Evolutionary conservation across 2,797 vertebrate genomes (phyloP).

Genomic region (Coilia nasus): DNA sequence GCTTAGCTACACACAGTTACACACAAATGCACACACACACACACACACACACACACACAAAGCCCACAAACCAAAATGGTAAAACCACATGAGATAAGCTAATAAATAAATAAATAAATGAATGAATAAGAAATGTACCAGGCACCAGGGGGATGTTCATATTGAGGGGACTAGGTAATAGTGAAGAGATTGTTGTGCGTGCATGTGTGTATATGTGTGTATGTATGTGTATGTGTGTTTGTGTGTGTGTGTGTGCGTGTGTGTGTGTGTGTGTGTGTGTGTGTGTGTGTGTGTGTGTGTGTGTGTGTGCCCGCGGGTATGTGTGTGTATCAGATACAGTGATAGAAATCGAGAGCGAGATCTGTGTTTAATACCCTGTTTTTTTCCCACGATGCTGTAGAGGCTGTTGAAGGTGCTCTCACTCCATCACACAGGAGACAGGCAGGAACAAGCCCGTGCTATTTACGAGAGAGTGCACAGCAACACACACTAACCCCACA

Average conservation of each 20-base stretch:
- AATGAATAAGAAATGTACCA: slow-evolving; percentile 2
- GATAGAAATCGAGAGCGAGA: background rate
- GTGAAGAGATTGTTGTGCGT: background rate
- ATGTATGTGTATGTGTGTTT: background rate
- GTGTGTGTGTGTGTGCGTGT: background rate
- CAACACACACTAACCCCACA: background rate
- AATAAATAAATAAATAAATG: slow-evolving; percentile 18
- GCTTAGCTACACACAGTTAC: background rate
- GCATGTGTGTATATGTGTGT: background rate
- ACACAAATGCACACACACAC: slow-evolving; percentile 13
- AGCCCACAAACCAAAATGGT: slow-evolving; percentile 10
- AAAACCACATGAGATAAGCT: slow-evolving; percentile 9
- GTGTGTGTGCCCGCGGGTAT: background rate
- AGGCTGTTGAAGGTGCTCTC: slow-evolving; percentile 9
- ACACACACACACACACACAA: background rate
- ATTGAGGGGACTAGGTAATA: background rate
- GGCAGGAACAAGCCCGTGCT: background rate
- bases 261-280: slow-evolving; percentile 17
- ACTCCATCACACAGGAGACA: slow-evolving; percentile 1
- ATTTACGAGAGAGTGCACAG: background rate
- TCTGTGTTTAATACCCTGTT: background rate
- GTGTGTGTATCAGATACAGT: background rate
- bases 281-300: slow-evolving; percentile 6
- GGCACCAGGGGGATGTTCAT: background rate
- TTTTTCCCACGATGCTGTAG: background rate